These are phyloP conservation scores for Rotaria sp. DNA, from an alignment of 2,888 invertebrate species.

Conservation along the genomic window DNA sequence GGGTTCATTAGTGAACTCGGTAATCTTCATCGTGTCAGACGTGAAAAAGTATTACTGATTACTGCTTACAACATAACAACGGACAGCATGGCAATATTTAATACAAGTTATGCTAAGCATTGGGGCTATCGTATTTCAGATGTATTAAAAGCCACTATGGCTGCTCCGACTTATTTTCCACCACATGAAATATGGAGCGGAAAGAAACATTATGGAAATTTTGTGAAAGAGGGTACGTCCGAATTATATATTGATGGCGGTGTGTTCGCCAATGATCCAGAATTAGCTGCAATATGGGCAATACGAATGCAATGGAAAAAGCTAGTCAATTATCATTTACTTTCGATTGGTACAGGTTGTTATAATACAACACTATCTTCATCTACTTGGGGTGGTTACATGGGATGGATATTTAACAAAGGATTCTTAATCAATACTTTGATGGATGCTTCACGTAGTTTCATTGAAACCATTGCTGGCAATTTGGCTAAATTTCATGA, in stretches of 20 bases:
- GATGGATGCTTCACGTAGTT: not conserved
- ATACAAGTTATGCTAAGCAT: not conserved
- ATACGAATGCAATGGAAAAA: slow-evolving; percentile 19
- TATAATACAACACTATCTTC: not conserved
- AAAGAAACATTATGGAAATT: not conserved
- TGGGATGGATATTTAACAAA: not conserved
- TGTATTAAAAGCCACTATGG: not conserved
- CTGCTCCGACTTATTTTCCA: not conserved
- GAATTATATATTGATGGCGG: not conserved
- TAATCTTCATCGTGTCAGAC: not conserved
- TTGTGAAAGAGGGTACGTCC: not conserved
- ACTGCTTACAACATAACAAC: not conserved
- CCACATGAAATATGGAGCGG: not conserved
- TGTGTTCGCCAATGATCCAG: not conserved
- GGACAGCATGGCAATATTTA: not conserved
- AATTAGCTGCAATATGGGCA: not conserved
- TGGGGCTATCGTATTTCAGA: not conserved
- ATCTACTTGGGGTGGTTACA: not conserved
- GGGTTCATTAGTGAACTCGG: accelerated
- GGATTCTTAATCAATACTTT: not conserved
- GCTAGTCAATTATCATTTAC: not conserved
- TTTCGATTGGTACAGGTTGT: not conserved
- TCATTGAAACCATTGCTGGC: not conserved
- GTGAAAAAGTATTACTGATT: not conserved
- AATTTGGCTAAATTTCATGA: not conserved